Conservation (phyloP, 2,797 vertebrate species). For the Trachurus trachurus region DNA sequence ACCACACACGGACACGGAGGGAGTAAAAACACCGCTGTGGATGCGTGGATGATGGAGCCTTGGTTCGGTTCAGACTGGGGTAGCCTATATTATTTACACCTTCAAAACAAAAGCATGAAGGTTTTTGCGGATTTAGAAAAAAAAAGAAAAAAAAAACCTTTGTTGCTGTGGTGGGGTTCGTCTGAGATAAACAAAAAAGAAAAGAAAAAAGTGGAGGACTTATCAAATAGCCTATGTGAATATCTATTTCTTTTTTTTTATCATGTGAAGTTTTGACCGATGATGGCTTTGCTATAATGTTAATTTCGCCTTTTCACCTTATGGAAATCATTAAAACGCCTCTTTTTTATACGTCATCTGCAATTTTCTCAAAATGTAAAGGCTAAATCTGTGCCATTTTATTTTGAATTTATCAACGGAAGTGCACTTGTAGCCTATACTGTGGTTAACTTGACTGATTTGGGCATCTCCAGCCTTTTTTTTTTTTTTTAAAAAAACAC, state of each 20-base stretch:
- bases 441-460: neutral
- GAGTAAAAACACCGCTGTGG: neutral
- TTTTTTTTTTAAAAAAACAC: too few relatives aligned
- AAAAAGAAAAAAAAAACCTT: too few relatives aligned
- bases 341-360: too few relatives aligned
- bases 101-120: conserved; percentile 42
- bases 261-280: neutral
- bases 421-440: neutral
- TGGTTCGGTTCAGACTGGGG: too few relatives aligned
- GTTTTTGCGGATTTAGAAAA: too few relatives aligned
- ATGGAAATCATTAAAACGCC: too few relatives aligned
- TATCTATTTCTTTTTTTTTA: neutral
- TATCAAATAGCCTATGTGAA: too few relatives aligned
- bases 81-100: neutral
- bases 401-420: conserved; percentile 4
- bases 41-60: conserved; percentile 8
- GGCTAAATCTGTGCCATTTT: neutral
- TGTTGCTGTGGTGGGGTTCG: too few relatives aligned
- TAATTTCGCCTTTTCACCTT: neutral
- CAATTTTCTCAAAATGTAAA: neutral
- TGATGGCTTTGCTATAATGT: neutral
- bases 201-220: too few relatives aligned
- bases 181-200: too few relatives aligned
- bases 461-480: too few relatives aligned
- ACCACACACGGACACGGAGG: neutral